phyloP scores from a whole-genome alignment of 2,797 vertebrate genomes.

The Bovichtus variegatus region DNA sequence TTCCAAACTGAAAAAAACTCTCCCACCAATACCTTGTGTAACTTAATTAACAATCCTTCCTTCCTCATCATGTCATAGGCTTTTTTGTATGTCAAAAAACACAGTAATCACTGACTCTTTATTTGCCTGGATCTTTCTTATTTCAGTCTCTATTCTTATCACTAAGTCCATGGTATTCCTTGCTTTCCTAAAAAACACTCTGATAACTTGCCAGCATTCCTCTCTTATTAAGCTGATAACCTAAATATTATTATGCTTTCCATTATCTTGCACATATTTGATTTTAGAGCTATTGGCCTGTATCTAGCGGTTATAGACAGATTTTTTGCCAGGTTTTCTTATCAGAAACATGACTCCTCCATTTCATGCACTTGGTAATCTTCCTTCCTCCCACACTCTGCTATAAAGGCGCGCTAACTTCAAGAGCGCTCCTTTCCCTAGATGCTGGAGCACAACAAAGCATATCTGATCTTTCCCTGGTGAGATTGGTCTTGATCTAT shows the following conservation, averaged over 20 bases:
- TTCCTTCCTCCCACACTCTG: neutral
- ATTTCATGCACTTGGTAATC: neutral
- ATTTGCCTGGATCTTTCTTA: neutral
- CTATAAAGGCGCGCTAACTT: neutral
- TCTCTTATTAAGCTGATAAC: neutral
- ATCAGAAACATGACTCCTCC: neutral
- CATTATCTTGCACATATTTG: no score
- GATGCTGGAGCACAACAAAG: neutral
- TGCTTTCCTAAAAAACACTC: conserved; percentile 1
- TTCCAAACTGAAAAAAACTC: no score
- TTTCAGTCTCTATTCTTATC: neutral
- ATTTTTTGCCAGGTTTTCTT: neutral
- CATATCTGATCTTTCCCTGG: neutral
- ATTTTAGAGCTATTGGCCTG: no score
- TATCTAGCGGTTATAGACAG: neutral
- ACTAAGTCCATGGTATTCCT: neutral
- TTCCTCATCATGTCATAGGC: no score
- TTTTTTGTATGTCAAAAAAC: neutral
- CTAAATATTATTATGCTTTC: neutral
- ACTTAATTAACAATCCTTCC: no score
- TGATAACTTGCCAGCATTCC: neutral
- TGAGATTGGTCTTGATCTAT: neutral
- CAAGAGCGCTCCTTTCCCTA: no score
- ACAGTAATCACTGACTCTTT: neutral
- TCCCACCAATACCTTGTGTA: no score